Evolutionary conservation across 2,113 vertebrate genomes (phyloP), one percentile per base, ranked within the genome.

Genomic region (Erythrocebus patas): DNA sequence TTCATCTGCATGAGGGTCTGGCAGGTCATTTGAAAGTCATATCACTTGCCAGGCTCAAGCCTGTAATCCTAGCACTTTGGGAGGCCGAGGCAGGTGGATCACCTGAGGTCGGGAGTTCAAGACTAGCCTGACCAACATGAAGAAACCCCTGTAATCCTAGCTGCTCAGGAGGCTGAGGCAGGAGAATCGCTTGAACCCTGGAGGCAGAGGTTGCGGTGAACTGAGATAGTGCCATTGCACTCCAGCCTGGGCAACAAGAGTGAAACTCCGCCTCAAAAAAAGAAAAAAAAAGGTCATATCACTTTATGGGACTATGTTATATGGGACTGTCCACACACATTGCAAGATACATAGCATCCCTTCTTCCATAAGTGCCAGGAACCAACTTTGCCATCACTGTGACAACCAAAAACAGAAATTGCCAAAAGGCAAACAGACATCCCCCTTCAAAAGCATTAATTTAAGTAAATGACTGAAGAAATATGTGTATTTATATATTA

Each of bases 401-500:
- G 79, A 55, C 18, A 79, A 66, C 40, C 13, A 23, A 85, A 66
- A 40, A 8, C 48, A 85, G 66, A 93, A 88, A 76, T 85, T 57
- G 75, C 55, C 61, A 43, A 81, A 91, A 87, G 35, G 40, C 57
- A 89, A 30, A 72, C 48, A 86, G 32, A 87, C 12, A 61, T 2
- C 35, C 7, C 11, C n/a, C 66, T 64, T 89, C 40, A 92, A 92
- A 84, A 83, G 10, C 79, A 76, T 1, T 68, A 25, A 84, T 38
- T 73, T 88, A 70, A 96, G 9, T 78, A 73, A 96, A 79, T 25
- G 45, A 96, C 85, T 90, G 32, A 91, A 88, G 35, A 80, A 93
- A 32, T 73, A 57, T 6, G 30, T 55, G 40, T 81, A 75, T 96
- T 89, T 96, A 68, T 22, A 25, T 45, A 43, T 52, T 57, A 14